Evolutionary conservation across 2,113 vertebrate genomes (phyloP).

Genomic region (Rhabdornis inornatus): DNA sequence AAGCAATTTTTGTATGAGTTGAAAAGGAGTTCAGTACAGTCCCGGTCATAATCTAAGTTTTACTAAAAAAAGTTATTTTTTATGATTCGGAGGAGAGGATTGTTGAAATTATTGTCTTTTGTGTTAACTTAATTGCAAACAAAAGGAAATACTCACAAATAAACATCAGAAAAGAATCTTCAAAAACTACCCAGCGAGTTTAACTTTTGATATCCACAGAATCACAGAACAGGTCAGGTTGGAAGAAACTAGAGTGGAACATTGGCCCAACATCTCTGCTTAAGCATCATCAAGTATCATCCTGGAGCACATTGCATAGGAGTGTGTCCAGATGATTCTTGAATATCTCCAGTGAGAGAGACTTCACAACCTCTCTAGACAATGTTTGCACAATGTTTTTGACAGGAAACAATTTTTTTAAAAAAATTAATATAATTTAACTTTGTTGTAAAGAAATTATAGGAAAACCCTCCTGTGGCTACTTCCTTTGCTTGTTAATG

Average conservation of each 20-base stretch:
- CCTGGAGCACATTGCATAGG: background rate
- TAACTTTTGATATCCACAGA: background rate
- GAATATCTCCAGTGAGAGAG: background rate
- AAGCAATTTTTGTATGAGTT: background rate
- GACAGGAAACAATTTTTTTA: background rate
- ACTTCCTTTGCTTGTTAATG: background rate
- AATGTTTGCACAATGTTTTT: background rate
- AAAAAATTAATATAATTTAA: background rate
- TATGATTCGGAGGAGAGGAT: background rate
- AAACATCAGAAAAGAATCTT: background rate
- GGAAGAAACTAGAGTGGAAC: background rate
- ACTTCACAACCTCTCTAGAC: background rate
- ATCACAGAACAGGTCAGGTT: background rate
- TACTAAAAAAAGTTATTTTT: background rate
- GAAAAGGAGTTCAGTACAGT: background rate
- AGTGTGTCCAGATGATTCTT: background rate
- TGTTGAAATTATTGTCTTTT: background rate
- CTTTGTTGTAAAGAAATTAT: background rate
- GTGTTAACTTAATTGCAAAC: background rate
- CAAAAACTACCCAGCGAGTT: background rate
- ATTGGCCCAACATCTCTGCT: background rate
- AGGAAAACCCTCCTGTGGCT: background rate
- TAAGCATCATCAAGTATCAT: background rate
- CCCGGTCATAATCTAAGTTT: background rate
- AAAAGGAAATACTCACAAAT: background rate